Conservation (phyloP, 2,113 vertebrate species). For the Mormyrus iriodes region DNA sequence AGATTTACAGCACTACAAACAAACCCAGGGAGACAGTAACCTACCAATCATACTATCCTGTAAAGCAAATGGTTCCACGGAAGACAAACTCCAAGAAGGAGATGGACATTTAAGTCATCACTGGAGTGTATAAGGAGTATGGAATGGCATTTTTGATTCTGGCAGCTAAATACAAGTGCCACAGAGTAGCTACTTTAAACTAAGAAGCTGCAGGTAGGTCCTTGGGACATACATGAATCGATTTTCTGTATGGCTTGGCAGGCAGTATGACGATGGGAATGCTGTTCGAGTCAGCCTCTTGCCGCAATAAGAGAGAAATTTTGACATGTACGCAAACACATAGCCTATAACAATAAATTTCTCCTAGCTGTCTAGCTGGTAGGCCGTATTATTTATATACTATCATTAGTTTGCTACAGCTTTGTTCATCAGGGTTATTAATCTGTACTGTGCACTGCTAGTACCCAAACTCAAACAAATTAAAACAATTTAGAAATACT, state of each 20-base stretch:
- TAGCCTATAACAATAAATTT: neutral
- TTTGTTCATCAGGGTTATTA: neutral
- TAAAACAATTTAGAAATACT: neutral
- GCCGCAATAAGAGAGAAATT: neutral
- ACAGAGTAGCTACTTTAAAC: neutral
- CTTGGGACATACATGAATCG: neutral
- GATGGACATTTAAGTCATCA: neutral
- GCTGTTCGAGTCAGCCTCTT: neutral
- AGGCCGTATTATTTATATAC: neutral
- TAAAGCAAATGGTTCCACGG: neutral
- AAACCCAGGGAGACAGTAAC: neutral
- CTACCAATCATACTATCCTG: neutral
- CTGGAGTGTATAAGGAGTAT: neutral
- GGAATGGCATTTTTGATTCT: neutral
- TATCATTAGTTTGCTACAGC: neutral
- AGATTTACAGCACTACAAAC: neutral
- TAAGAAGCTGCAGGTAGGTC: neutral
- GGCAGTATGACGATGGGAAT: neutral
- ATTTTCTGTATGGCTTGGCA: neutral
- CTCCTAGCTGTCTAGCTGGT: neutral
- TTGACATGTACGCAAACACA: neutral
- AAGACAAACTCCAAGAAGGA: neutral
- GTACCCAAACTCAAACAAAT: neutral
- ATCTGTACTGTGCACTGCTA: neutral
- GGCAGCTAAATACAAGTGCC: neutral